phyloP scores from a whole-genome alignment of 30 jellyfish, hydroid and myxozoan species.

The Phacellophora camtschatica region DNA sequence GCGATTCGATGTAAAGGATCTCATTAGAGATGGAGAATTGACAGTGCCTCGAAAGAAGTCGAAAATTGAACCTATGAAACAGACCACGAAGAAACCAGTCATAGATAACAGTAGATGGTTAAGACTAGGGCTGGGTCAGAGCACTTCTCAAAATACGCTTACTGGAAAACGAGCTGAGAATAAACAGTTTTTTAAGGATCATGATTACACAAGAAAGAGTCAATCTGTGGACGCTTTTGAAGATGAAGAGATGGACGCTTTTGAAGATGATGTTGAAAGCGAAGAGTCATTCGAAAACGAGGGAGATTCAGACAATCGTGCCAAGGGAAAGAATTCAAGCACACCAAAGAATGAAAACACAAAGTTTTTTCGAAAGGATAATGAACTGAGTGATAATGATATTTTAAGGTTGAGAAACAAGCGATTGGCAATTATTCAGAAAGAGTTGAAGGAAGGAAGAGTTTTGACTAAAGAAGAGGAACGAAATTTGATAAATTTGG shows the following conservation, averaged over 20 bases:
- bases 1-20: conserved; percentile 50
- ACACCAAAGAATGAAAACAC: neutral
- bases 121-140: neutral
- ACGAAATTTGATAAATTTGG: conserved; percentile 29
- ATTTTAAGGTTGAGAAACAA: conserved; percentile 14
- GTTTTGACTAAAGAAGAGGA: conserved; percentile 28
- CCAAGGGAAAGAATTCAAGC: neutral
- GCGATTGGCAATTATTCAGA: conserved; percentile 18
- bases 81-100: neutral
- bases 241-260: too few relatives aligned
- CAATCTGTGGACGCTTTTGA: too few relatives aligned
- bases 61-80: neutral
- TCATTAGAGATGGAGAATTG: conserved; percentile 6
- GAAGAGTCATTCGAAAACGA: neutral
- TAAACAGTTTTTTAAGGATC: too few relatives aligned
- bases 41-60: conserved; percentile 37
- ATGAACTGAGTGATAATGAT: conserved; percentile 27
- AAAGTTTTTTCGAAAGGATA: neutral
- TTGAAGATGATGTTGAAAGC: neutral
- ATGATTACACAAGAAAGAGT: neutral
- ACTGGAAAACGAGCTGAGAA: too few relatives aligned
- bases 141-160: neutral
- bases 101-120: neutral
- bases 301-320: neutral
- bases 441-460: conserved; percentile 36